phyloP scores from a whole-genome alignment of 1,140 invertebrate species.

The Parasteatoda tepidariorum region DNA sequence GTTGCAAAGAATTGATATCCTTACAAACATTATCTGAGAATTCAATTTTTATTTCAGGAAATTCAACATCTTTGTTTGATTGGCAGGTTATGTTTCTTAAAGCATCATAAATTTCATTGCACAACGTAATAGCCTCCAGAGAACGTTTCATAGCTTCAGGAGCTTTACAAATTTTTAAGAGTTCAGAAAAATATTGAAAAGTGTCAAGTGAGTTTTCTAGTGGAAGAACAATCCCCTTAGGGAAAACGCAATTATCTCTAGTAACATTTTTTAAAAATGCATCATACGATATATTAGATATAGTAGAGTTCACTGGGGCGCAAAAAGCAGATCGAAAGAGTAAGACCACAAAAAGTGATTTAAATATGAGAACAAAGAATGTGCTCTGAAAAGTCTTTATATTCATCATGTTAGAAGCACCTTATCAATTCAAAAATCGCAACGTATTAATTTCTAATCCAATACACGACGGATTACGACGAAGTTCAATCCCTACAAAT shows the following conservation, averaged over 20 bases:
- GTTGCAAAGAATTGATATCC: not conserved
- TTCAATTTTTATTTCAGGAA: not conserved
- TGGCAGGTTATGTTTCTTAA: not conserved
- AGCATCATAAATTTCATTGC: constrained; percentile 7
- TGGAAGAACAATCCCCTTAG: not conserved
- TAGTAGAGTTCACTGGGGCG: not conserved
- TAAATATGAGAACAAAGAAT: too few relatives aligned
- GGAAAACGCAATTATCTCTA: not conserved
- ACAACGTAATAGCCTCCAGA: not conserved
- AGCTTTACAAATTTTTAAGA: not conserved
- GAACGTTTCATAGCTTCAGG: not conserved
- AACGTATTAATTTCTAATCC: too few relatives aligned
- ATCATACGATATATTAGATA: not conserved
- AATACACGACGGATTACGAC: too few relatives aligned
- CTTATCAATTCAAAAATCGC: too few relatives aligned
- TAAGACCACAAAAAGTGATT: not conserved
- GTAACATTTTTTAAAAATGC: not conserved
- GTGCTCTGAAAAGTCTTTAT: too few relatives aligned
- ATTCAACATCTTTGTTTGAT: not conserved
- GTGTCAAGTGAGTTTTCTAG: not conserved
- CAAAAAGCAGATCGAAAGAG: not conserved
- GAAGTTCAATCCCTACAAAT: too few relatives aligned
- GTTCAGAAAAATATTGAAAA: not conserved
- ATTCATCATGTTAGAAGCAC: too few relatives aligned
- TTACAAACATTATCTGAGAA: not conserved